A percentile compares a stretch with the other conserved stretches of the same genome.
These are phyloP conservation scores for Benitochromis conjunctus DNA, from an alignment of 2,113 vertebrate species.

Conservation along the genomic window DNA sequence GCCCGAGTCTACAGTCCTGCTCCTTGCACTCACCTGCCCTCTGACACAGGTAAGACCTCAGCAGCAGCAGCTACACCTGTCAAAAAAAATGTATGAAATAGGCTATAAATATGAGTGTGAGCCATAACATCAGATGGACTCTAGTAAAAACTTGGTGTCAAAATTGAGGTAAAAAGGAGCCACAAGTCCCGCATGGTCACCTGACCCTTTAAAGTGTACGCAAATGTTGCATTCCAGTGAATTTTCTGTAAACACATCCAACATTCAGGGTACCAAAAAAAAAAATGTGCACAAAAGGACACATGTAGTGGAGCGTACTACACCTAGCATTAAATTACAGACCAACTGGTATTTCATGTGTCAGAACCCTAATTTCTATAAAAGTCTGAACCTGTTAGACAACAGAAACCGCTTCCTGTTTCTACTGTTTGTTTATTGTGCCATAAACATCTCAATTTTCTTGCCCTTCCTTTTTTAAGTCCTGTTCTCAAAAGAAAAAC, in stretches of 20 bases:
- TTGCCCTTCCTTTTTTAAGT: neutral
- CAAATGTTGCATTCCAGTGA: neutral
- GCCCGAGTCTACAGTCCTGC: conserved; percentile 96
- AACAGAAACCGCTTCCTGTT: no score
- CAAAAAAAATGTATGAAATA: neutral
- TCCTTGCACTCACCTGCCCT: conserved; percentile 86
- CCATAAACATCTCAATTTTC: no score
- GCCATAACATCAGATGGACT: neutral
- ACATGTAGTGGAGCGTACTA: neutral
- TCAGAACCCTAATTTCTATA: no score
- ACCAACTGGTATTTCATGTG: neutral
- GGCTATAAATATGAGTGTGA: fast-evolving
- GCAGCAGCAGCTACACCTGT: neutral
- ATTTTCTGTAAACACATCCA: neutral
- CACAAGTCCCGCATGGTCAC: neutral
- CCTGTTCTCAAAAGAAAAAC: neutral
- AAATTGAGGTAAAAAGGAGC: neutral
- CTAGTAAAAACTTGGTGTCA: neutral
- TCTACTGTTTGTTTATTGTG: no score
- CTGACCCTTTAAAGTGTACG: fast-evolving
- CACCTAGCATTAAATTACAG: neutral
- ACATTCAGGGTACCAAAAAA: neutral
- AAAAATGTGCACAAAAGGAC: neutral
- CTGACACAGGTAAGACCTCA: conserved; percentile 82
- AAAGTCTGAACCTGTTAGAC: no score